A percentile compares a stretch with the other conserved stretches of the same genome.
Evolutionary conservation across 2,113 vertebrate genomes (phyloP).

Genomic region (Callithrix jacchus): DNA sequence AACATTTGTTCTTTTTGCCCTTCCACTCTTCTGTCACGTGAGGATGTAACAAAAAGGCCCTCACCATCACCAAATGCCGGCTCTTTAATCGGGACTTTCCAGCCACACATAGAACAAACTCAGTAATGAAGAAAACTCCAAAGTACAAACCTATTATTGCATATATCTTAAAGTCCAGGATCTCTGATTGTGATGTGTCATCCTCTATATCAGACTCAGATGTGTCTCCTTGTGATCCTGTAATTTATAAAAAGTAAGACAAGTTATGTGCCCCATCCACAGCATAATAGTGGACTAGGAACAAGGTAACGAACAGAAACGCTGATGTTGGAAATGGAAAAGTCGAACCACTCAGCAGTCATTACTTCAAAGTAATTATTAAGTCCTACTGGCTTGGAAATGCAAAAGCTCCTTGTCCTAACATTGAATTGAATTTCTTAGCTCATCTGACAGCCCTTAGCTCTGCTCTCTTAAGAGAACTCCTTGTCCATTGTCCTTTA

Average conservation of each 20-base stretch:
- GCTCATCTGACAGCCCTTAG: background rate
- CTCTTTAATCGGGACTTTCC: background rate
- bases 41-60: background rate
- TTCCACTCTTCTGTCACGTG: background rate
- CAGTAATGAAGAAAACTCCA: background rate
- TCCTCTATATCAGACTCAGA: background rate
- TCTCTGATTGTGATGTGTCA: background rate
- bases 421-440: conserved; percentile 14
- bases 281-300: background rate
- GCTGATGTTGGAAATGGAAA: background rate
- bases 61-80: background rate
- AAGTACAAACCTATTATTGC: background rate
- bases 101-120: background rate
- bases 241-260: background rate
- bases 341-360: background rate
- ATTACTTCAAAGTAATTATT: background rate
- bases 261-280: background rate
- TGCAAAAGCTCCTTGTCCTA: conserved; percentile 1
- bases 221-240: background rate
- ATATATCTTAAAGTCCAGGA: background rate
- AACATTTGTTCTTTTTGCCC: background rate
- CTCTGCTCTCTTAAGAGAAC: conserved; percentile 23
- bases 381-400: background rate
- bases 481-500: background rate
- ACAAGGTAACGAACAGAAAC: background rate